Percentiles rank a stretch among this genome's conserved stretches.
Evolutionary conservation across 2,797 vertebrate species (phyloP).

Genomic region (Peromyscus nudipes): DNA sequence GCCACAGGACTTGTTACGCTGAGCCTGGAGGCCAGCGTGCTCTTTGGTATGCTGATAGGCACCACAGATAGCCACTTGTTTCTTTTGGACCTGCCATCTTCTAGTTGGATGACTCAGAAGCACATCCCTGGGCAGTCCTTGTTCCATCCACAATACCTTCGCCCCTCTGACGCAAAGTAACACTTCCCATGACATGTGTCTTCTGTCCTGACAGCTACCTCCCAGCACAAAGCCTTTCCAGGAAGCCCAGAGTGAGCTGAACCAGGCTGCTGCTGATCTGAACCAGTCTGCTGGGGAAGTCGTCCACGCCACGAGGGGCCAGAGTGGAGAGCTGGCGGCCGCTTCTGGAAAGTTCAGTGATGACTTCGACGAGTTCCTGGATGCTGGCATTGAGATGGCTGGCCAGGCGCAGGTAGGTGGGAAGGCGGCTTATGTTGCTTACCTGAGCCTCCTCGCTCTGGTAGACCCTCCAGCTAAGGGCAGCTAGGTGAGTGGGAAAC

Average conservation of each 20-base stretch:
- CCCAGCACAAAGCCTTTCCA: slow-evolving; percentile 97
- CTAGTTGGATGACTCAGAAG: neutral
- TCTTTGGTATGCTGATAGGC: neutral
- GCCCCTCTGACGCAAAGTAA: neutral
- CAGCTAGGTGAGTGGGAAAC: rapidly evolving
- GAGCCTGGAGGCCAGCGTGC: neutral
- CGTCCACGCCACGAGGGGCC: slow-evolving; percentile 96
- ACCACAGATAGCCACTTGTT: neutral
- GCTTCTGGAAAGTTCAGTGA: slow-evolving; percentile 99
- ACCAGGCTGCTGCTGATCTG: slow-evolving; percentile 97
- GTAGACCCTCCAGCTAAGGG: neutral
- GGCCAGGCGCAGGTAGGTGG: slow-evolving; percentile 96
- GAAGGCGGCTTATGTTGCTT: neutral
- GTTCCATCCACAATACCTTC: neutral
- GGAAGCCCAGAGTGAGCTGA: slow-evolving; percentile 98
- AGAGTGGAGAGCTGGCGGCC: slow-evolving; percentile 95
- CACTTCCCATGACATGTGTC: neutral
- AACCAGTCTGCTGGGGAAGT: slow-evolving; percentile 99
- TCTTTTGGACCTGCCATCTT: neutral
- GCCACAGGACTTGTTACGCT: neutral
- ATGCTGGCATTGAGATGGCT: slow-evolving; percentile 99
- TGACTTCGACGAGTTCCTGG: slow-evolving; percentile 99
- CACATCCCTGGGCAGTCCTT: neutral
- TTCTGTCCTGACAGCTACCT: slow-evolving; percentile 91
- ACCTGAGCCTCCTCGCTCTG: neutral